A percentile compares a stretch with the other conserved stretches of the same genome.
Evolutionary conservation across 1,140 invertebrate species (phyloP).

Genomic region (Zaprionus vittiger): DNA sequence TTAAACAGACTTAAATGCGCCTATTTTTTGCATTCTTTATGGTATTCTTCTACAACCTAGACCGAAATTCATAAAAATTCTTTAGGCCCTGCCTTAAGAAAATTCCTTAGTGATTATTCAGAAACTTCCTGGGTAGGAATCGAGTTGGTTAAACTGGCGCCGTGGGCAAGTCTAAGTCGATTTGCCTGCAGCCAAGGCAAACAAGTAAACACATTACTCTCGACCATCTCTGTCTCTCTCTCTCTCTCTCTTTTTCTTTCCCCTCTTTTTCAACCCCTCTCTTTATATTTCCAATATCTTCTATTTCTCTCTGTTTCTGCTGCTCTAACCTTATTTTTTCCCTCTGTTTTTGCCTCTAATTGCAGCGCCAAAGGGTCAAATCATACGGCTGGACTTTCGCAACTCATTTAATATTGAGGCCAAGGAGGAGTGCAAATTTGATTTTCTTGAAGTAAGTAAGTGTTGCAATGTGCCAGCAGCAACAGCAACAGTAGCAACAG

Average conservation of each 20-base stretch:
- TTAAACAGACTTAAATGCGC: too few species aligned
- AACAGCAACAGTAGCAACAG: slow-evolving; percentile 18
- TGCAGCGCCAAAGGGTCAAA: slow-evolving; percentile 90
- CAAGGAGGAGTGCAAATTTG: slow-evolving; percentile 90
- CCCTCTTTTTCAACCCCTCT: too few species aligned
- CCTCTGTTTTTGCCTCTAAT: slow-evolving; percentile 71
- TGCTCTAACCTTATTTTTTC: slow-evolving; percentile 1
- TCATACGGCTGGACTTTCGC: slow-evolving; percentile 92
- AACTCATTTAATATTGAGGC: slow-evolving; percentile 92
- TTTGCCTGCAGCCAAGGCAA: not conserved
- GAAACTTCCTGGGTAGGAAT: not conserved
- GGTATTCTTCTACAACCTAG: not conserved
- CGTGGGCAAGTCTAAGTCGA: not conserved
- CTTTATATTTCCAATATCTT: too few species aligned
- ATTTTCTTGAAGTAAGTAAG: slow-evolving; percentile 90
- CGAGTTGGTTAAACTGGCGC: not conserved
- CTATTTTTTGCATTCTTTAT: too few species aligned
- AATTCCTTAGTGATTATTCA: not conserved
- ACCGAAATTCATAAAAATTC: not conserved
- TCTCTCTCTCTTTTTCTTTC: not conserved
- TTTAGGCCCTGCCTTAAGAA: not conserved
- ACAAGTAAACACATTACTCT: slow-evolving; percentile 2
- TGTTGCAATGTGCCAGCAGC: slow-evolving; percentile 36
- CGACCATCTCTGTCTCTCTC: not conserved
- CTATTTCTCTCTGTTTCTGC: not conserved